Conservation (phyloP, 2,113 vertebrate genomes). For the Heptranchias perlo region DNA sequence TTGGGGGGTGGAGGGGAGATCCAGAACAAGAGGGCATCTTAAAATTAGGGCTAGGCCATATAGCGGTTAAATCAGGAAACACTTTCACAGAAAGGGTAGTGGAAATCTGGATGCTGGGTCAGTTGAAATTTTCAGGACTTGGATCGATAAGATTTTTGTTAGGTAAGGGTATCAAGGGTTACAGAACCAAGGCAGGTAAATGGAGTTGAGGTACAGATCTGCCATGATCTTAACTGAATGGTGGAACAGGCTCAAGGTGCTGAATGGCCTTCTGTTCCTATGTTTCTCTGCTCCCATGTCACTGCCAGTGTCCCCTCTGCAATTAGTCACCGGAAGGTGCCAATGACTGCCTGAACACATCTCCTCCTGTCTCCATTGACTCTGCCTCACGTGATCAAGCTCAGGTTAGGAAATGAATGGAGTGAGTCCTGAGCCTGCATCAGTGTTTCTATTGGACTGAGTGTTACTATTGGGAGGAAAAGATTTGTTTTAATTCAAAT, state of each 20-base stretch:
- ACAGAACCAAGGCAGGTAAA: background rate
- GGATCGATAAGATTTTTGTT: background rate
- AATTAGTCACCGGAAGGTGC: background rate
- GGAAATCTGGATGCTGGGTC: background rate
- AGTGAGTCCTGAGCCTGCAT: background rate
- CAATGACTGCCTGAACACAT: background rate
- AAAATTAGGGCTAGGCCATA: background rate
- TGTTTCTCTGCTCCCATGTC: background rate
- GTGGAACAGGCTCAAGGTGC: background rate
- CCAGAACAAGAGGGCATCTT: too few species aligned
- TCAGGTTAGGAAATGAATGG: background rate
- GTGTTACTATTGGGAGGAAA: background rate
- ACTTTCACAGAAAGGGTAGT: background rate
- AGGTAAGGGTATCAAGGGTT: background rate
- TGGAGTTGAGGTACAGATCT: background rate
- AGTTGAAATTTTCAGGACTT: too few species aligned
- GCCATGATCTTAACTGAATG: background rate
- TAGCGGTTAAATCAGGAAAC: background rate
- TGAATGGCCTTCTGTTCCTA: too few species aligned
- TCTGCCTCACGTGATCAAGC: background rate
- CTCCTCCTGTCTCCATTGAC: background rate
- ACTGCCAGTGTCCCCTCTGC: background rate
- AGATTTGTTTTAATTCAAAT: background rate
- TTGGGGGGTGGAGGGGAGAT: too few species aligned
- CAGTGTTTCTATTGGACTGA: background rate